Evolutionary conservation across 2,888 invertebrate species (phyloP).

Genomic region (Parnassius orleans): DNA sequence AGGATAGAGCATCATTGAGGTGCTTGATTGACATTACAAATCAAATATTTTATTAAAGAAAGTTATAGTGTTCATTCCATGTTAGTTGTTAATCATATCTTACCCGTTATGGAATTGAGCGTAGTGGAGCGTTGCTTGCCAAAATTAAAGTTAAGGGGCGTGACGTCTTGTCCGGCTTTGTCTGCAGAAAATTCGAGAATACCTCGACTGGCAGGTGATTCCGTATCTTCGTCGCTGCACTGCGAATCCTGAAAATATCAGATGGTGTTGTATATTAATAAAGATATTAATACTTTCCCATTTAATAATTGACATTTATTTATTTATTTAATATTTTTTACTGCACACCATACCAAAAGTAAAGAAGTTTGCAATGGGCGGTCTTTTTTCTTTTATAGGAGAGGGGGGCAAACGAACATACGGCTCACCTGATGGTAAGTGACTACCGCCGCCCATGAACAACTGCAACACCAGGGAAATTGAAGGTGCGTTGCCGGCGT

Average conservation of each 20-base stretch:
- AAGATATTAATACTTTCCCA: too few species aligned
- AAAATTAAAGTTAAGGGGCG: slow-evolving; percentile 91
- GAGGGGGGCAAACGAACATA: too few species aligned
- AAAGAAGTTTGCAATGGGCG: too few species aligned
- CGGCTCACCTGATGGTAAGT: too few species aligned
- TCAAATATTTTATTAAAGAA: slow-evolving; percentile 23
- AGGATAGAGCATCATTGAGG: slow-evolving; percentile 17
- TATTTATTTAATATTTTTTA: too few species aligned
- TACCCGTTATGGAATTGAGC: slow-evolving; percentile 88
- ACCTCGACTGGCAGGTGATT: slow-evolving; percentile 82
- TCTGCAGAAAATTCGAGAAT: slow-evolving; percentile 92
- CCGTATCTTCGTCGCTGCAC: slow-evolving; percentile 75
- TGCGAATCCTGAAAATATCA: slow-evolving; percentile 64
- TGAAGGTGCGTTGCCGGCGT: too few species aligned
- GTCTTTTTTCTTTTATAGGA: too few species aligned
- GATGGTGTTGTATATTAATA: neutral
- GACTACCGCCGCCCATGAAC: too few species aligned
- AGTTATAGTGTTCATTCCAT: slow-evolving; percentile 33
- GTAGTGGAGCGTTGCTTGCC: slow-evolving; percentile 86
- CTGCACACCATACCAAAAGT: too few species aligned
- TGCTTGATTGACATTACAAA: slow-evolving; percentile 23
- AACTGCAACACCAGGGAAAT: too few species aligned
- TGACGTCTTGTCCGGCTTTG: slow-evolving; percentile 93
- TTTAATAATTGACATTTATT: too few species aligned
- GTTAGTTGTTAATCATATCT: slow-evolving; percentile 31